Conservation (phyloP, 2,888 invertebrate species). For the Drosophila atripex region DNA sequence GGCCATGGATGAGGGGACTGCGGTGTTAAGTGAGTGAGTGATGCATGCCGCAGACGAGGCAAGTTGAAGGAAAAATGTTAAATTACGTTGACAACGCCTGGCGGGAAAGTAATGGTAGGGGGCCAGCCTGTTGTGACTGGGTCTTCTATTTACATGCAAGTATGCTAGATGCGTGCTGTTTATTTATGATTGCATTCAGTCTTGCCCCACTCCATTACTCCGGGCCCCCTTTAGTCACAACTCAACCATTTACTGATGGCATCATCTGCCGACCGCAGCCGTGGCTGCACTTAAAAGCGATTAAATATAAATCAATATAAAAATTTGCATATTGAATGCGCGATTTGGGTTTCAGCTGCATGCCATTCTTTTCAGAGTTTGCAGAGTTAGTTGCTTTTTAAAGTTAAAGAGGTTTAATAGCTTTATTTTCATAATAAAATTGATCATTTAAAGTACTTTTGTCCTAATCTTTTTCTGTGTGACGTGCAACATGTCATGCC, state of each 20-base stretch:
- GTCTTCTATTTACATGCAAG: constrained; percentile 39
- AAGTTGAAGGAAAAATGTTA: constrained; percentile 79
- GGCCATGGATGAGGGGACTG: constrained; percentile 2
- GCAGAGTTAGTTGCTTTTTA: neutral
- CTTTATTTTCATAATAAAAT: neutral
- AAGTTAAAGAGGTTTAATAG: neutral
- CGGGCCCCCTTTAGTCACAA: neutral
- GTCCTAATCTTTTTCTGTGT: neutral
- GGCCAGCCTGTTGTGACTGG: constrained; percentile 37
- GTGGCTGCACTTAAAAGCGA: constrained; percentile 72
- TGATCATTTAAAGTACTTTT: neutral
- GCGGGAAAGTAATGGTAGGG: neutral
- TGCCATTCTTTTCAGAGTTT: neutral
- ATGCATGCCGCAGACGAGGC: constrained; percentile 76
- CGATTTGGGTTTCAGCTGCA: neutral
- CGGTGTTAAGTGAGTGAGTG: constrained; percentile 74
- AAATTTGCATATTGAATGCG: constrained; percentile 70
- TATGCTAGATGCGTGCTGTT: constrained; percentile 71
- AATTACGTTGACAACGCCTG: constrained; percentile 69
- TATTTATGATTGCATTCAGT: constrained; percentile 74
- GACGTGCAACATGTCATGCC: constrained; percentile 74
- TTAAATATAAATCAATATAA: constrained; percentile 79
- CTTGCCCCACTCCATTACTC: neutral
- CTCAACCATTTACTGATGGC: constrained; percentile 57
- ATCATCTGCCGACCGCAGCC: constrained; percentile 47